A percentile compares a stretch with the other conserved stretches of the same genome.
phyloP scores from a whole-genome alignment of 2,113 vertebrate species.

The Carlito syrichta region DNA sequence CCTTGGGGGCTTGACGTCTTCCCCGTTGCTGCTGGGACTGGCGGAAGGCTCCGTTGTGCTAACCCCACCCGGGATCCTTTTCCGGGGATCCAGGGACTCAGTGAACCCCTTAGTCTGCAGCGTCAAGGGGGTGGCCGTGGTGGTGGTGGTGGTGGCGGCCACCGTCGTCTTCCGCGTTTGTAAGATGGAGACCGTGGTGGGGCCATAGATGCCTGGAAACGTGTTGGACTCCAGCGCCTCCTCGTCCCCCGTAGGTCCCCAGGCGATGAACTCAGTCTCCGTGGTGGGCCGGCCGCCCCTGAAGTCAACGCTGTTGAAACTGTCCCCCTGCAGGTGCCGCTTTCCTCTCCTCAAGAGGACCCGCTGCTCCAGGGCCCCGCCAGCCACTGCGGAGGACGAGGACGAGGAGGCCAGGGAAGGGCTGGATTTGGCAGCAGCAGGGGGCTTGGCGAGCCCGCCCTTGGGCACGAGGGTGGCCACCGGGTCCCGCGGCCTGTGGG shows the following conservation, averaged over 20 bases:
- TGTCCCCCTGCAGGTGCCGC: slow-evolving; percentile 70
- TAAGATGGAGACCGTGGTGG: slow-evolving; percentile 63
- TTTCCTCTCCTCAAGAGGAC: slow-evolving; percentile 63
- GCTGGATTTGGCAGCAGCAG: slow-evolving; percentile 5
- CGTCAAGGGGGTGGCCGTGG: slow-evolving; percentile 33
- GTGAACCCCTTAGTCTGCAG: slow-evolving; percentile 67
- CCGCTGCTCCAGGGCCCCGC: slow-evolving; percentile 35
- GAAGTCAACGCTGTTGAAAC: slow-evolving; percentile 49
- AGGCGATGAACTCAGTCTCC: slow-evolving; percentile 83
- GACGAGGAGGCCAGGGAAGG: slow-evolving; percentile 32
- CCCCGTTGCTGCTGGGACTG: slow-evolving; percentile 71
- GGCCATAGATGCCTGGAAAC: slow-evolving; percentile 69
- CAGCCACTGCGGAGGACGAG: background rate
- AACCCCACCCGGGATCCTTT: slow-evolving; percentile 61
- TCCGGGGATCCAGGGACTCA: slow-evolving; percentile 55
- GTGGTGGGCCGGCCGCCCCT: slow-evolving; percentile 71
- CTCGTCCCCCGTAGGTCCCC: slow-evolving; percentile 85
- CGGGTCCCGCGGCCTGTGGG: slow-evolving; percentile 65
- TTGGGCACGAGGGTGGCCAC: slow-evolving; percentile 46
- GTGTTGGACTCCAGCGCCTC: slow-evolving; percentile 79
- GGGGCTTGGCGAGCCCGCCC: slow-evolving; percentile 49
- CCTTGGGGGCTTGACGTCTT: slow-evolving; percentile 76
- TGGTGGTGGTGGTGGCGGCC: slow-evolving; percentile 40
- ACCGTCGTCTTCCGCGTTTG: slow-evolving; percentile 67
- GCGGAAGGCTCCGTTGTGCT: slow-evolving; percentile 80